phyloP scores from a whole-genome alignment of 1,140 invertebrate species.

The Dysdera silvatica region DNA sequence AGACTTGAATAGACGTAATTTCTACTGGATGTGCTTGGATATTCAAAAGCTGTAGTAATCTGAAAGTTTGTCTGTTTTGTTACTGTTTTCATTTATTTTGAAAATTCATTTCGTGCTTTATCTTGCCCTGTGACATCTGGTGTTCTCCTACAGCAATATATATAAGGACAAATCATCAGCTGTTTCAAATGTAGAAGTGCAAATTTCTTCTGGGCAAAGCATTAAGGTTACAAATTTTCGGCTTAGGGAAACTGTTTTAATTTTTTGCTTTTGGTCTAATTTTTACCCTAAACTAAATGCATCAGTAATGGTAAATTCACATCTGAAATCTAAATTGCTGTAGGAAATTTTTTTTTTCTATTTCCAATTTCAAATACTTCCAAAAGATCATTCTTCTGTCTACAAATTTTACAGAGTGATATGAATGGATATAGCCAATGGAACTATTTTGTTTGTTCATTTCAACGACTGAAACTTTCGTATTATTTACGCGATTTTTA shows the following conservation, averaged over 20 bases:
- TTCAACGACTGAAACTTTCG: neutral
- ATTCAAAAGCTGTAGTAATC: neutral
- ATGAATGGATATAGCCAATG: neutral
- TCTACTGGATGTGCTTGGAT: no score
- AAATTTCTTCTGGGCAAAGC: neutral
- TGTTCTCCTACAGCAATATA: neutral
- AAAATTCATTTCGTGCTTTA: neutral
- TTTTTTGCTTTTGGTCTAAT: neutral
- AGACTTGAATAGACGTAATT: no score
- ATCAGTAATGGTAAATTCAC: no score
- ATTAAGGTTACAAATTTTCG: neutral
- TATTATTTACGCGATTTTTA: neutral
- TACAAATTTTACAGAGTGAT: neutral
- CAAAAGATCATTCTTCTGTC: neutral
- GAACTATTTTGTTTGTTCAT: neutral
- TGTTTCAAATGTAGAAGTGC: neutral
- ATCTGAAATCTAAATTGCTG: no score
- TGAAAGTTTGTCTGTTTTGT: neutral
- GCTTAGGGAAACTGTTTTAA: neutral
- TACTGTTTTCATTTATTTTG: neutral
- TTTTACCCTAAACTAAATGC: no score
- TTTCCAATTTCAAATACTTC: neutral
- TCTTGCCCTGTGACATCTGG: neutral
- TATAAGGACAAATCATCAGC: no score
- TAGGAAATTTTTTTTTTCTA: no score